Percentiles rank a stretch among this genome's conserved stretches.
These are phyloP conservation scores for Solenopsis invicta DNA, from an alignment of 1,140 invertebrate species.

Conservation along the genomic window DNA sequence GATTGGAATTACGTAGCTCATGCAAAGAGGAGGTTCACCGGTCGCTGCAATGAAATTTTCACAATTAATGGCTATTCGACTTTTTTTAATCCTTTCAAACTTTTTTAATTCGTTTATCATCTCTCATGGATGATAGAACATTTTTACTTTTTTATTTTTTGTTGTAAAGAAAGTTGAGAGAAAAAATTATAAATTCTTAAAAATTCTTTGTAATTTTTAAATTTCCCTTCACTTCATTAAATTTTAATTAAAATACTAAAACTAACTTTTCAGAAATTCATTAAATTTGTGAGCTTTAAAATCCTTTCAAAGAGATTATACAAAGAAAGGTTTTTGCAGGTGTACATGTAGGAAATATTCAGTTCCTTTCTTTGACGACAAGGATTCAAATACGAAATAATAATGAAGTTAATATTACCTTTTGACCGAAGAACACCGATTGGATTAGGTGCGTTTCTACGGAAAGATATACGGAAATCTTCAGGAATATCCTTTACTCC, in stretches of 20 bases:
- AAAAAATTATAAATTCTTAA: no score
- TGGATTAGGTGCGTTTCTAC: slow-evolving; percentile 90
- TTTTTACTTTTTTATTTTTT: no score
- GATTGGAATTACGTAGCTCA: slow-evolving; percentile 89
- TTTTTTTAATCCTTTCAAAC: background rate
- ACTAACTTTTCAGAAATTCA: background rate
- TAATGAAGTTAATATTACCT: slow-evolving; percentile 86
- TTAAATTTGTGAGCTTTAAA: background rate
- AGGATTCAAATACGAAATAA: no score
- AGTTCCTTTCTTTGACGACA: no score
- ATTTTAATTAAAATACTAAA: background rate
- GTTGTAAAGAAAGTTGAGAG: no score
- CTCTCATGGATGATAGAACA: no score
- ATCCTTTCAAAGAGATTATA: no score
- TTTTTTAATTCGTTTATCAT: background rate
- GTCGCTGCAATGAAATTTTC: slow-evolving; percentile 87
- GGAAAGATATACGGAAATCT: slow-evolving; percentile 93
- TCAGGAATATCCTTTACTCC: slow-evolving; percentile 94
- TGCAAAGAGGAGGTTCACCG: slow-evolving; percentile 93
- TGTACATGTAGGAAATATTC: slow-evolving; percentile 8
- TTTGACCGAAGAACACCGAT: slow-evolving; percentile 92
- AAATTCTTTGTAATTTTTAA: background rate
- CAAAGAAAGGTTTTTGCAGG: background rate
- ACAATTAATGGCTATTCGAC: background rate
- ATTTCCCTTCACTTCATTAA: slow-evolving; percentile 18